phyloP scores from a whole-genome alignment of 2,888 invertebrate species.

The Nephrocerus scutellatus region DNA sequence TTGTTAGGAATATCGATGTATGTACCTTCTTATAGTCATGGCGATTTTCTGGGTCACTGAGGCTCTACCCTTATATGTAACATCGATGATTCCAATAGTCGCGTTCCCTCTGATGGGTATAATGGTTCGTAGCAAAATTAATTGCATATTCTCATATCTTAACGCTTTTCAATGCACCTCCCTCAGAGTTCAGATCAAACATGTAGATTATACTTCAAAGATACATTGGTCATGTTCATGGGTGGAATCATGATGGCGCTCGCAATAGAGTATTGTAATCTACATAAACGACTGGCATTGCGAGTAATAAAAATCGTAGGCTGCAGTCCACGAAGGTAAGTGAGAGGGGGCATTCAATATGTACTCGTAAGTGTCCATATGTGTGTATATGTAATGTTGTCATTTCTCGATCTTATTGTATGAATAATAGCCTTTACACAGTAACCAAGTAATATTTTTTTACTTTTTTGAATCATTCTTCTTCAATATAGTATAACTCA shows the following conservation, averaged over 20 bases:
- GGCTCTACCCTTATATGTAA: constrained; percentile 72
- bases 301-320: constrained; percentile 73
- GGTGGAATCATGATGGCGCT: constrained; percentile 87
- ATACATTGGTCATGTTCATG: constrained; percentile 80
- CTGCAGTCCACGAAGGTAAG: constrained; percentile 63
- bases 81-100: constrained; percentile 75
- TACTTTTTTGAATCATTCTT: too few relatives aligned
- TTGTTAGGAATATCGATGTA: constrained; percentile 61
- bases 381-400: too few relatives aligned
- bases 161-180: neutral
- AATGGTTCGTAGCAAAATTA: constrained; percentile 46
- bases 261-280: constrained; percentile 81
- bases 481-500: too few relatives aligned
- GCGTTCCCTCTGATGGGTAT: constrained; percentile 79
- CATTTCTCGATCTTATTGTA: too few relatives aligned
- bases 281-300: constrained; percentile 80
- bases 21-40: constrained; percentile 76
- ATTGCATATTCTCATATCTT: neutral
- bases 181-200: constrained; percentile 51
- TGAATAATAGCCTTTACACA: too few relatives aligned
- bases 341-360: too few relatives aligned
- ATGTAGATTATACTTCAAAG: constrained; percentile 69
- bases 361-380: too few relatives aligned
- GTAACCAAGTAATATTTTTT: too few relatives aligned
- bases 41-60: constrained; percentile 79